Base-by-base conservation (phyloP, 2,888 invertebrate species). In the Pyrochroa serraticornis region DNA sequence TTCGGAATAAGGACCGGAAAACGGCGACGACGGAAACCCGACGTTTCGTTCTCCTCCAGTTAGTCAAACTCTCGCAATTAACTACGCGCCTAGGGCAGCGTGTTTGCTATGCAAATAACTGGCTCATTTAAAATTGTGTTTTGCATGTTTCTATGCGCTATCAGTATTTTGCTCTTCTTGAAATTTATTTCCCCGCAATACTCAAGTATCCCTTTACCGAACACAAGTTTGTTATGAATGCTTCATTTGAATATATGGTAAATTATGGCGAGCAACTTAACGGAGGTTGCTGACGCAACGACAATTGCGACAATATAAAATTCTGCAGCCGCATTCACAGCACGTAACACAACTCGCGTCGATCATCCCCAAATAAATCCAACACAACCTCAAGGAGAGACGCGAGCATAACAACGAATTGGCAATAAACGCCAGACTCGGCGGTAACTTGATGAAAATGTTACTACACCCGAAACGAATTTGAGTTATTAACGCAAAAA, bases 41-140 rank as follows among this genome's bases (percentile, higher is more conserved):
- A 22, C 22, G 22, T 22, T 22, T 5, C 52, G 56, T 62, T 62
- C 56, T 61, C 50, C 43, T 61, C 55, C 47, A 52, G 52, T 60
- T 56, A 56, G 50, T 64, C 63, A 49, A 67, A 61, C 58, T 58
- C 59, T 57, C 61, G 65, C 64, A 67, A 67, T 67, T 67, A 67
- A 63, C 62, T 64, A 52, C 38, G 44, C 48, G 63, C 67, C 63
- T 62, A 56, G 57, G 52, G 60, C 58, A 52, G 57, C 59, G 60
- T 65, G 63, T 66, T 64, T 66, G 58, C 63, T 64, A 67, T 66
- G 66, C 63, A 67, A 65, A 67, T 62, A 58, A 47, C 47, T 41
- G 48, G 58, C 56, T 55, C 60, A 59, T 61, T 66, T 65, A 60
- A 62, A 64, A 62, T 54, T 56, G 54, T 51, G 56, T 60, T 67